Evolutionary conservation across 2,888 invertebrate species (phyloP), one percentile per base, ranked within the genome.

Genomic region (Drosophila algonquin): DNA sequence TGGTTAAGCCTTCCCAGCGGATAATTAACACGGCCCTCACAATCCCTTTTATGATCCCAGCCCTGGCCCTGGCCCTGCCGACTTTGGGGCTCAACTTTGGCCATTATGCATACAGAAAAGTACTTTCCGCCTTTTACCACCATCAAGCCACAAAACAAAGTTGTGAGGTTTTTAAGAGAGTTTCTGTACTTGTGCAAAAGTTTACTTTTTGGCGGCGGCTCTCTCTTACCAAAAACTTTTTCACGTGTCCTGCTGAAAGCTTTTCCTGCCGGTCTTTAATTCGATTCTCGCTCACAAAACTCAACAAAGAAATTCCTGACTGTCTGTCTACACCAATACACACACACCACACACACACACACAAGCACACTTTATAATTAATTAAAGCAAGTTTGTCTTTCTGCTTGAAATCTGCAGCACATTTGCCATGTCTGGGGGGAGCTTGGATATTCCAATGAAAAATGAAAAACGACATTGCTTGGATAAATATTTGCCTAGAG

Each of bases 351-450:
- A 8, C 30, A 7, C 24, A 8, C 30, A 7, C 50, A 57, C 64
- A 24, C 24, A 2, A 8, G 8, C 45, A 55, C 50, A 57, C 64
- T 70, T 70, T 70, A 70, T 70, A 73, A 63, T 70, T 73, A 73
- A 70, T 73, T 73, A 73, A 73, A 35, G 74, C 55, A 73, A 70
- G 70, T 70, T 70, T 70, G 70, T 73, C 64, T 70, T 63, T 73
- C 12, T 40, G 47, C 64, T 71, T 35, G 48, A 59, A 70, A 67
- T 58, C 71, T 40, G 67, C 32, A 67, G 67, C 59, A 57, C 67
- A 70, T 67, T 67, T 70, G 35, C 67, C 59, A 50, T 21, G 71
- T 58, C 71, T 57, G 51, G 4, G 21, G 51, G 4, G 21, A 21
- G 45, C 35, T 9, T n/a, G 67, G 51, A 59, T 70, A 70, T 67